A percentile compares a stretch with the other conserved stretches of the same genome.
These are phyloP conservation scores for Epizoanthus fatuus DNA, from an alignment of 92 coral and sea anemone species.

Conservation along the genomic window DNA sequence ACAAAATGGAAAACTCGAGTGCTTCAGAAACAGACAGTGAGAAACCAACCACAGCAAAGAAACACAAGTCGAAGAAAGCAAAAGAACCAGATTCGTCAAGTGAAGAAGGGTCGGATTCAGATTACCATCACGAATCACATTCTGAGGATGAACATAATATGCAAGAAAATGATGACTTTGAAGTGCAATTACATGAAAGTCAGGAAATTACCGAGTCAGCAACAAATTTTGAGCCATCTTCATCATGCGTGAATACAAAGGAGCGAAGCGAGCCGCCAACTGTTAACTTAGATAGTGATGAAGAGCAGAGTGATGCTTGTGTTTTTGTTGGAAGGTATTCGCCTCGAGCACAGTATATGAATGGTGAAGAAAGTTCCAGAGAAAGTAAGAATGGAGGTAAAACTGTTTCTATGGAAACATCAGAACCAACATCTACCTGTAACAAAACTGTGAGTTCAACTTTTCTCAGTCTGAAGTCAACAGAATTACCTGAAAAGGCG, in stretches of 20 bases:
- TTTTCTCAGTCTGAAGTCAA: not conserved
- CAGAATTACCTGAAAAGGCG: not conserved
- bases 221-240: not conserved
- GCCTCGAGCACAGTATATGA: not conserved
- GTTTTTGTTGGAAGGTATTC: not conserved
- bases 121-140: not conserved
- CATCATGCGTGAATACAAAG: not conserved
- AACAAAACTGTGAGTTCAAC: not conserved
- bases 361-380: not conserved
- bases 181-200: constrained; percentile 18
- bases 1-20: constrained; percentile 2
- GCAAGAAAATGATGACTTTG: constrained; percentile 36
- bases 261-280: not conserved
- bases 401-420: not conserved
- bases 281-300: not conserved
- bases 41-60: not conserved
- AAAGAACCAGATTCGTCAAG: not conserved
- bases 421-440: not conserved
- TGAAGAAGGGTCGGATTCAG: not conserved
- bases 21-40: constrained; percentile 20
- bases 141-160: constrained; percentile 32
- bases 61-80: constrained; percentile 1
- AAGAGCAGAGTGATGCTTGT: not conserved
- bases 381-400: not conserved
- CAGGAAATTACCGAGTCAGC: not conserved